Percentiles rank a stretch among this genome's conserved stretches.
These are phyloP conservation scores for Pseudobourletiella spinata DNA, from an alignment of 1,140 invertebrate genomes.

Conservation along the genomic window DNA sequence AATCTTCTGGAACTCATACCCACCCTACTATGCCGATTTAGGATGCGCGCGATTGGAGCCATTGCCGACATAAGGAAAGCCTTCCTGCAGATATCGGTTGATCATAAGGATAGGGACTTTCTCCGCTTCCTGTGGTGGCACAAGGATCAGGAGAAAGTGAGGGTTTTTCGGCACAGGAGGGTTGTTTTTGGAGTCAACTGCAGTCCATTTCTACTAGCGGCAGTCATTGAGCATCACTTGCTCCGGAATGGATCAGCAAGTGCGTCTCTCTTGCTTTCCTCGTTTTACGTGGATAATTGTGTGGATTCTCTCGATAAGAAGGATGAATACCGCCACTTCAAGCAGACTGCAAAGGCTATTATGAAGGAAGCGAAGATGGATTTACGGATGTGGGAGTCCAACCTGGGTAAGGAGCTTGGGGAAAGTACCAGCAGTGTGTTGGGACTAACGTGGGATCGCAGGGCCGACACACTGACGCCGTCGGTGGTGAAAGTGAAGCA, in stretches of 20 bases:
- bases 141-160: neutral
- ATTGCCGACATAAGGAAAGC: conserved; percentile 42
- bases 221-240: conserved; percentile 26
- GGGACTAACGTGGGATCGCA: neutral
- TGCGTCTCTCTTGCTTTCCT: conserved; percentile 20
- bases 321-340: conserved; percentile 32
- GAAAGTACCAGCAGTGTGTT: neutral
- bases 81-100: conserved; percentile 41
- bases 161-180: conserved; percentile 17
- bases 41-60: conserved; percentile 38
- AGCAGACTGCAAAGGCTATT: conserved; percentile 15
- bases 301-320: conserved; percentile 27
- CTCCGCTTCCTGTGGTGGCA: neutral
- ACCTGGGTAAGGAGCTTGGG: neutral
- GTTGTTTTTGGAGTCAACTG: conserved; percentile 38
- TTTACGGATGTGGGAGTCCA: conserved; percentile 36
- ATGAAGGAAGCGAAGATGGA: conserved; percentile 36
- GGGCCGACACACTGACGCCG: neutral
- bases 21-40: conserved; percentile 40
- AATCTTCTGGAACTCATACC: conserved; percentile 42
- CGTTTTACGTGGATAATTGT: conserved; percentile 38
- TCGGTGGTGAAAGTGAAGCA: neutral
- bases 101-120: conserved; percentile 31
- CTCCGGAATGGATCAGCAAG: neutral
- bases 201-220: conserved; percentile 39